phyloP scores from a whole-genome alignment of 2,797 vertebrate genomes.

The Cygnus olor region DNA sequence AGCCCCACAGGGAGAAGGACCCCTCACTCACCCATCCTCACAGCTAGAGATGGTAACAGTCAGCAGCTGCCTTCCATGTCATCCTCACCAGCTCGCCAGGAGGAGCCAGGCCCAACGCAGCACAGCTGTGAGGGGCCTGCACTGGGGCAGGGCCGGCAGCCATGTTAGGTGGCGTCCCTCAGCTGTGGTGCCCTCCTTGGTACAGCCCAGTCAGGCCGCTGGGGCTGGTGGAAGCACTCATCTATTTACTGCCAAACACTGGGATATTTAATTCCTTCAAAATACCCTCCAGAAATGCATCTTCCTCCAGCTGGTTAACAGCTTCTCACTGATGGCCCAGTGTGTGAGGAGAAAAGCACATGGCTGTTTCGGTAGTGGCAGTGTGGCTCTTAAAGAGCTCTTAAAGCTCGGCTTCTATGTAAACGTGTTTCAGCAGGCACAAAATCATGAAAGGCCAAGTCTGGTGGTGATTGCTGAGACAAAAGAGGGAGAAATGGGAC shows the following conservation, averaged over 20 bases:
- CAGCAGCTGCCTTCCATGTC: rapidly evolving
- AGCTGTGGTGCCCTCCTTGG: background rate
- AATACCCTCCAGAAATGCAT: background rate
- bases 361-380: background rate
- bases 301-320: background rate
- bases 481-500: background rate
- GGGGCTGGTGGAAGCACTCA: background rate
- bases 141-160: background rate
- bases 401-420: background rate
- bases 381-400: background rate
- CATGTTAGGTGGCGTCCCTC: rapidly evolving
- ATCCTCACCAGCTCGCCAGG: background rate
- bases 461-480: rapidly evolving
- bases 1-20: background rate
- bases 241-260: background rate
- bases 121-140: rapidly evolving
- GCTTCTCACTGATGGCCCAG: background rate
- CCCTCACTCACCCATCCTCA: background rate
- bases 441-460: background rate
- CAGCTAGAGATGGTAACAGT: background rate
- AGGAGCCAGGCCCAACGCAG: background rate
- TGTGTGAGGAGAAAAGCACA: background rate
- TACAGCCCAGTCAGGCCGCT: too few relatives aligned
- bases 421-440: background rate
- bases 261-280: background rate